Evolutionary conservation across 2,113 vertebrate genomes (phyloP), one percentile per base, ranked within the genome.

Genomic region (Bubo blakistoni): DNA sequence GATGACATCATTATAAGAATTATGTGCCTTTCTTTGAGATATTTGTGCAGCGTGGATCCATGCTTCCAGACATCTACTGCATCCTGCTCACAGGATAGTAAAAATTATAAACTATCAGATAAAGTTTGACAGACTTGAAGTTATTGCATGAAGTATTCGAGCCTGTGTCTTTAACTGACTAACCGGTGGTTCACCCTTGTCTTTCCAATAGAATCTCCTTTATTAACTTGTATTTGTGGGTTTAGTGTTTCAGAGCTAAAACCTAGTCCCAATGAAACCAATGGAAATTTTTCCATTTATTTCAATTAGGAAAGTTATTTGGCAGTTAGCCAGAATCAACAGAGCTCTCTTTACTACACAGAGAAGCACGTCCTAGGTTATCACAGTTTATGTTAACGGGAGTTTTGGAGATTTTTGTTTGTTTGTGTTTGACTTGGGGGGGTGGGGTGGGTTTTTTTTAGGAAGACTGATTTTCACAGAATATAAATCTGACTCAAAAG

Each of bases 181-280:
- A 83, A 82, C 66, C 0, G 0, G 21, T 69, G 30, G 29, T 32
- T 92, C 92, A 92, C 80, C 83, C 52, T 69, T 71, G 21, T 52
- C 36, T 91, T 92, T 81, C 59, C 52, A 84, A 67, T 16, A 94
- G 22, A 80, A 73, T 66, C 54, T 82, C 55, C 49, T 88, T 85
- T 42, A 92, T 49, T 70, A 96, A 71, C 42, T 81, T 89, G 16
- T 42, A 46, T 77, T 71, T 94, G 26, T 88, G 42, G 24, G 36
- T 67, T 96, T 92, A 87, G n/a, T 51, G n/a, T 72, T 91, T 86
- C 84, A 91, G 81, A 80, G 24, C n/a, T 89, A 89, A 94, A 95
- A 91, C 29, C 42, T 22, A 58, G 81, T 91, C 58, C 25, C 46
- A 90, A 7, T 76, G 49, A 92, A 95, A 61, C 16, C 80, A 87